These are phyloP conservation scores for Solenopsis fugax DNA, from an alignment of 1,140 invertebrate genomes.

Conservation along the genomic window DNA sequence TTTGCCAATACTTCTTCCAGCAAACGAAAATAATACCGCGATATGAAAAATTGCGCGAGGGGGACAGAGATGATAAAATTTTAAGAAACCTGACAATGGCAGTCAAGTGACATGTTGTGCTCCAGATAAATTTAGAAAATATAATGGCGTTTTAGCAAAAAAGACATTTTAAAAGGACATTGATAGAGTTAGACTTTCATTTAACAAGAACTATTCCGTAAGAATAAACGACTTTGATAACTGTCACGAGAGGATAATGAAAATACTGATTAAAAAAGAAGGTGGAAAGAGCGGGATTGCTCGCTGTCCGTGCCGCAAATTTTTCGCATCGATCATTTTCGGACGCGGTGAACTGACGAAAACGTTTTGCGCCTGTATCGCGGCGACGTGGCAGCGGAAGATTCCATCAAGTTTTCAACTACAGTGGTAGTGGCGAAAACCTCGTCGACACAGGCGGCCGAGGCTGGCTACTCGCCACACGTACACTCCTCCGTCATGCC, in stretches of 20 bases:
- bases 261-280: slow-evolving; percentile 28
- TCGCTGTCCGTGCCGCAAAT: slow-evolving; percentile 35
- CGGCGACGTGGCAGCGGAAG: slow-evolving; percentile 35
- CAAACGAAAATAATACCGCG: not conserved
- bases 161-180: not conserved
- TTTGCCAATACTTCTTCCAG: not conserved
- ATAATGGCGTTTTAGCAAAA: not conserved
- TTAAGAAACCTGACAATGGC: not conserved
- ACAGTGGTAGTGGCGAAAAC: slow-evolving; percentile 54
- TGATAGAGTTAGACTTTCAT: not conserved
- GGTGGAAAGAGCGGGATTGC: not conserved
- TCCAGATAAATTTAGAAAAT: not conserved
- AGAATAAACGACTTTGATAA: slow-evolving; percentile 13
- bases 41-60: not conserved
- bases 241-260: not conserved
- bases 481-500: slow-evolving; percentile 69
- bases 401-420: slow-evolving; percentile 69
- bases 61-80: not conserved
- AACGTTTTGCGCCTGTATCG: slow-evolving; percentile 41
- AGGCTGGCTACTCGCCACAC: slow-evolving; percentile 76
- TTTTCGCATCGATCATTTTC: slow-evolving; percentile 50
- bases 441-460: slow-evolving; percentile 41
- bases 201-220: not conserved
- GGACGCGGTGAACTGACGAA: slow-evolving; percentile 19
- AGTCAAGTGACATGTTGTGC: not conserved